Evolutionary conservation across 2,797 vertebrate genomes (phyloP), one percentile per base, ranked within the genome.

Genomic region (Artibeus lituratus): DNA sequence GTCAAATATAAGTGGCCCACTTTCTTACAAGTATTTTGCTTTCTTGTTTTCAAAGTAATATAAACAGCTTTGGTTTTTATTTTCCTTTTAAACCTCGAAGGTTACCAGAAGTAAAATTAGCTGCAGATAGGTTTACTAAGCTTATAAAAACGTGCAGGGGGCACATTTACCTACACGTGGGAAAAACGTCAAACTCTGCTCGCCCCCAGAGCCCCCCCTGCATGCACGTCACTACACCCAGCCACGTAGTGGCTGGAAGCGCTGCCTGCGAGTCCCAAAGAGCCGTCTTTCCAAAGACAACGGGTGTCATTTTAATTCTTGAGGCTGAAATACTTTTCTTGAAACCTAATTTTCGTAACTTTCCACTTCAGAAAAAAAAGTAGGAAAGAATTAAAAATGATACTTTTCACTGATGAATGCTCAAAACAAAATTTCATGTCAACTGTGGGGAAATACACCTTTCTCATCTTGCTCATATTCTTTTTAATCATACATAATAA

Each of bases 11-110:
- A 51, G 67, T 15, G 26, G 5, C 32, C 53, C 39, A 51, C 44
- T 59, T 65, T 86, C 44, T 88, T 35, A 18, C 7, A 67, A 86
- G 35, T 65, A 44, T 47, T 65, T 89, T 80, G 21, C 53, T 92
- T 92, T 70, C 35, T 53, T 37, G 24, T 49, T 89, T 94, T 51
- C 22, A 42, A 97, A 96, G 51, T 59, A 53, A 87, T 8, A 70
- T 14, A 42, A 57, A 74, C 70, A 83, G 24, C 5, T 69, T 87
- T 35, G 35, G 11, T 1, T 42, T 26, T 65, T 62, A 62, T 32
- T 85, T 44, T 51, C 67, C 42, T n/a, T 74, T 90, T 85, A 84
- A 74, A 39, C 53, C 32, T 86, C 57, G 80, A 95, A 82, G 10
- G 22, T 42, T 76, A 90, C 65, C 44, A 53, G 35, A 96, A 94